Percentiles rank a stretch among this genome's conserved stretches.
phyloP scores from a whole-genome alignment of 1,140 invertebrate species.

The Metaphire vulgaris region DNA sequence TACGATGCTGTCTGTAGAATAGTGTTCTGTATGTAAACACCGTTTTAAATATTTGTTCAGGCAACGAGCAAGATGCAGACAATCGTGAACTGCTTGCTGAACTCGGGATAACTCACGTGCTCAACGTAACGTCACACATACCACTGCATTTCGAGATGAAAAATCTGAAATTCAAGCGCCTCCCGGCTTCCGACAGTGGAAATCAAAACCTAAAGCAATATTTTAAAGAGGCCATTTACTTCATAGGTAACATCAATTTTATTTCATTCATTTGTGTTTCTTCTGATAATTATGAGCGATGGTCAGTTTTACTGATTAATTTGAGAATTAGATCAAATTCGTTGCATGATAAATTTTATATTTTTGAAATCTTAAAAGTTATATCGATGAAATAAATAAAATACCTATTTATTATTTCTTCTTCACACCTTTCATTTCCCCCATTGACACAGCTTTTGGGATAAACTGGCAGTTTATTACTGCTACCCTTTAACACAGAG shows the following conservation, averaged over 20 bases:
- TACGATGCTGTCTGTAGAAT: too few relatives aligned
- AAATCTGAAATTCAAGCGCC: conserved; percentile 71
- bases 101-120: conserved; percentile 55
- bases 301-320: conserved; percentile 34
- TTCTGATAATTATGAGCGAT: conserved; percentile 30
- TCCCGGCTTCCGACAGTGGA: conserved; percentile 74
- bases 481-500: too few relatives aligned
- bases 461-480: too few relatives aligned
- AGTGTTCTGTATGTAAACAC: too few relatives aligned
- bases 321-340: too few relatives aligned
- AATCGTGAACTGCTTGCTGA: conserved; percentile 62
- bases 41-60: conserved; percentile 38
- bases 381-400: too few relatives aligned
- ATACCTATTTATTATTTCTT: too few relatives aligned
- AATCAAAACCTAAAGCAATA: conserved; percentile 86
- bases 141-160: conserved; percentile 63
- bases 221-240: conserved; percentile 81
- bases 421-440: too few relatives aligned
- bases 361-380: too few relatives aligned
- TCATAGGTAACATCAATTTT: conserved; percentile 68
- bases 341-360: too few relatives aligned
- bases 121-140: conserved; percentile 71
- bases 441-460: too few relatives aligned
- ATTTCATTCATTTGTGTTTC: conserved; percentile 17
- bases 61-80: conserved; percentile 74